Evolutionary conservation across 1,140 invertebrate species (phyloP).

Genomic region (Halictus rubicundus): DNA sequence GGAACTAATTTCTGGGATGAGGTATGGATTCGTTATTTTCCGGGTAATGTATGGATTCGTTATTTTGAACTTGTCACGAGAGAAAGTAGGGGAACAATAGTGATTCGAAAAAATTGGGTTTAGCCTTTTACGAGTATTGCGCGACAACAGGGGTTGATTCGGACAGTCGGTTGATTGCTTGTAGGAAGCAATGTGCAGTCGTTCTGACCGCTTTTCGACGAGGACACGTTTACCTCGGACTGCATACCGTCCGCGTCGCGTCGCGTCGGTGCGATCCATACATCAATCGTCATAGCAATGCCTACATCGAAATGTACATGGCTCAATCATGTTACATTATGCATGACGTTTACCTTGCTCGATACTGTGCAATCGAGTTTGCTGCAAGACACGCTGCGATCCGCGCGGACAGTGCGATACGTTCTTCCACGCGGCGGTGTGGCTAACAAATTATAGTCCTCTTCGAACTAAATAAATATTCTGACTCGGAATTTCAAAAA

Average conservation of each 20-base stretch:
- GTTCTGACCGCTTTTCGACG: conserved; percentile 45
- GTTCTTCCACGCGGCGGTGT: too few species aligned
- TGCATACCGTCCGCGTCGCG: conserved; percentile 14
- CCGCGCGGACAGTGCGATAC: background rate
- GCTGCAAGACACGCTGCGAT: background rate
- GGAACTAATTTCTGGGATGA: too few species aligned
- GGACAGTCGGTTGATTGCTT: conserved; percentile 73
- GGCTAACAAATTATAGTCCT: too few species aligned
- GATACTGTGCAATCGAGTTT: conserved; percentile 7
- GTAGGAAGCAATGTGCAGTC: conserved; percentile 63
- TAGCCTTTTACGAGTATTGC: conserved; percentile 11
- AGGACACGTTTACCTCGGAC: conserved; percentile 27
- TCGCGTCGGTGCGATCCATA: conserved; percentile 39
- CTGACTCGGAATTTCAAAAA: too few species aligned
- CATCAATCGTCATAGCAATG: conserved; percentile 67
- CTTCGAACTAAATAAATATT: too few species aligned
- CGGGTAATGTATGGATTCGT: too few species aligned
- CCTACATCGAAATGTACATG: conserved; percentile 70
- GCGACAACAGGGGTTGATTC: conserved; percentile 66
- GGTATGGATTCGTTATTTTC: too few species aligned
- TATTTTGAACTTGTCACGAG: too few species aligned
- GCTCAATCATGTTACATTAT: conserved; percentile 75
- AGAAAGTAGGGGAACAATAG: too few species aligned
- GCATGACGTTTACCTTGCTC: conserved; percentile 63
- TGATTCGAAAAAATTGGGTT: background rate